Conservation (phyloP, 2,113 vertebrate species). For the Gymnorhina tibicen region DNA sequence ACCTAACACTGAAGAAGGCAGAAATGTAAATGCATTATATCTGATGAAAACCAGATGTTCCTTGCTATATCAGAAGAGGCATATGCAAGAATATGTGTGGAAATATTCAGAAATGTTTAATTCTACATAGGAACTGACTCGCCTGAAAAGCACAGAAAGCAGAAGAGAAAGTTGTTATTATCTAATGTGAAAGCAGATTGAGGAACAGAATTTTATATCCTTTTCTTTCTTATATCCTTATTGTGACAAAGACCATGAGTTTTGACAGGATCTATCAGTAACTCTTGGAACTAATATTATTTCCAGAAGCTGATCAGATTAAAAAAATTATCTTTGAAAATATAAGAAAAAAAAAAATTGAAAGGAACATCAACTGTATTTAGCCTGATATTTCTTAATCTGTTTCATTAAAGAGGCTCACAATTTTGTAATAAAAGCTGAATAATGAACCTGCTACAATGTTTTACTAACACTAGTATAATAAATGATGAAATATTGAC, state of each 20-base stretch:
- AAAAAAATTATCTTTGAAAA: not conserved
- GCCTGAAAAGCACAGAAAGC: not conserved
- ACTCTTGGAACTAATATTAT: not conserved
- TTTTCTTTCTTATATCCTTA: too few species aligned
- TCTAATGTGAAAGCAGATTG: not conserved
- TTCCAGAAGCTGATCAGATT: not conserved
- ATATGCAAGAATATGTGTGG: not conserved
- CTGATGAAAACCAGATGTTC: not conserved
- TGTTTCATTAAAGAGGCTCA: not conserved
- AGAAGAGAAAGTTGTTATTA: not conserved
- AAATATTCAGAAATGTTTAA: not conserved
- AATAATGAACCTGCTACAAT: not conserved
- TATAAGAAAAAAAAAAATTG: not conserved
- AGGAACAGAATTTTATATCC: not conserved
- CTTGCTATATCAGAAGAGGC: not conserved
- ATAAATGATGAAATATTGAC: not conserved
- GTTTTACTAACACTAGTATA: not conserved
- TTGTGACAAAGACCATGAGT: not conserved
- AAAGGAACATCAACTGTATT: not conserved
- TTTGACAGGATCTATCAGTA: not conserved
- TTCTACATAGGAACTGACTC: not conserved
- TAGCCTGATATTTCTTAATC: not conserved
- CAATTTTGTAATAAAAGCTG: not conserved
- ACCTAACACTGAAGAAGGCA: not conserved
- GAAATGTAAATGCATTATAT: not conserved